These are phyloP conservation scores for Platalea minor DNA, from an alignment of 2,797 vertebrate genomes.

Conservation along the genomic window DNA sequence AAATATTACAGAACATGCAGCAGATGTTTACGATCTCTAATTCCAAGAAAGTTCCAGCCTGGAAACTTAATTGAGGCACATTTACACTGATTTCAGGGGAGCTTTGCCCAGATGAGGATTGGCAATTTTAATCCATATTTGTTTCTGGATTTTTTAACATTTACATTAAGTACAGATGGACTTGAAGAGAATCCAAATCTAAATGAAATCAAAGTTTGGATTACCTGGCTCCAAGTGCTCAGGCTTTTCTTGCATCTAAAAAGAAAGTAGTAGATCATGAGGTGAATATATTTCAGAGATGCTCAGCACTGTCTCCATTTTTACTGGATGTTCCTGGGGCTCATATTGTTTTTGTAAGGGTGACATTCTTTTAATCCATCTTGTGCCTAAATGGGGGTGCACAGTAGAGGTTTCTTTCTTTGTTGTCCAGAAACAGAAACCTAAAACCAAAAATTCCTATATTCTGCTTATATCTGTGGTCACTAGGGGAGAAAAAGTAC, in stretches of 20 bases:
- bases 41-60: not conserved
- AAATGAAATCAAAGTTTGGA: not conserved
- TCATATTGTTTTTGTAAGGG: not conserved
- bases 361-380: not conserved
- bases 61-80: slow-evolving; percentile 6
- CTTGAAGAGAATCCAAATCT: not conserved
- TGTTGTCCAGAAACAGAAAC: not conserved
- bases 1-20: not conserved
- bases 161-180: slow-evolving; percentile 17
- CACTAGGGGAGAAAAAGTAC: not conserved
- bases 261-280: not conserved
- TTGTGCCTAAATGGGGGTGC: not conserved
- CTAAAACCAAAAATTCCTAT: not conserved
- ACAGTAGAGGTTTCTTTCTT: not conserved
- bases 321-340: not conserved
- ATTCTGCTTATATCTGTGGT: not conserved
- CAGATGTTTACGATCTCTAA: not conserved
- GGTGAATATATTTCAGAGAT: not conserved
- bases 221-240: not conserved
- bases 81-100: not conserved
- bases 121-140: not conserved
- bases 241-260: not conserved
- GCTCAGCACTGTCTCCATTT: not conserved
- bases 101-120: not conserved
- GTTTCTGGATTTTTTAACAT: not conserved